Evolutionary conservation across 2,888 invertebrate species (phyloP).

Genomic region (Gastrophysa polygoni): DNA sequence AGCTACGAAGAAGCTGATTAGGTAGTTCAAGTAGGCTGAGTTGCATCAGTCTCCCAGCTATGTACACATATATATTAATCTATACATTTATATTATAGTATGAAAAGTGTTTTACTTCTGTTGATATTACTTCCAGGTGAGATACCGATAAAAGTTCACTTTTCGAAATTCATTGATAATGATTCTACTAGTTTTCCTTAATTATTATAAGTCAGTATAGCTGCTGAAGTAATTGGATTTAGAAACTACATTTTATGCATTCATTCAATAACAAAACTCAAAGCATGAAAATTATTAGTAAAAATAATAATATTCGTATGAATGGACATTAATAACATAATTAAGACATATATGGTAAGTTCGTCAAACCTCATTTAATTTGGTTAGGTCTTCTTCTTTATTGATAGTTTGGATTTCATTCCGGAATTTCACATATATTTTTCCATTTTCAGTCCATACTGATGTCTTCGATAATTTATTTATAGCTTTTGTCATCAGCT

Average conservation of each 20-base stretch:
- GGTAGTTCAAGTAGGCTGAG: neutral
- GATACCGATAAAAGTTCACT: neutral
- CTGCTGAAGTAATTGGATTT: neutral
- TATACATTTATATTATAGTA: constrained; percentile 2
- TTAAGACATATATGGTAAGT: neutral
- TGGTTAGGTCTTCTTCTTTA: no score
- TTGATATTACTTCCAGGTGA: neutral
- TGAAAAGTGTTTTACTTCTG: constrained; percentile 4
- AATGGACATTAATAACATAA: neutral
- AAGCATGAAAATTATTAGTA: neutral
- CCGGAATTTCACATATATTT: neutral
- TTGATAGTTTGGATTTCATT: neutral
- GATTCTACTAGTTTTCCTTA: neutral
- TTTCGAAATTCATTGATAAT: neutral
- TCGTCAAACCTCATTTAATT: no score
- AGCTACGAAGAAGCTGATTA: constrained; percentile 1
- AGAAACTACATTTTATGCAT: neutral
- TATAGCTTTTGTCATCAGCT: constrained; percentile 2
- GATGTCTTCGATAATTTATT: neutral
- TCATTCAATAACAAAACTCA: neutral
- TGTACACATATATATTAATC: neutral
- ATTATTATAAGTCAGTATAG: neutral
- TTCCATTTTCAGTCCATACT: constrained; percentile 7
- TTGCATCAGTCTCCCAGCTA: neutral
- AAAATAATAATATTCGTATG: neutral